These are phyloP conservation scores for Acanthiza pusilla DNA, from an alignment of 2,797 vertebrate genomes.

Conservation along the genomic window DNA sequence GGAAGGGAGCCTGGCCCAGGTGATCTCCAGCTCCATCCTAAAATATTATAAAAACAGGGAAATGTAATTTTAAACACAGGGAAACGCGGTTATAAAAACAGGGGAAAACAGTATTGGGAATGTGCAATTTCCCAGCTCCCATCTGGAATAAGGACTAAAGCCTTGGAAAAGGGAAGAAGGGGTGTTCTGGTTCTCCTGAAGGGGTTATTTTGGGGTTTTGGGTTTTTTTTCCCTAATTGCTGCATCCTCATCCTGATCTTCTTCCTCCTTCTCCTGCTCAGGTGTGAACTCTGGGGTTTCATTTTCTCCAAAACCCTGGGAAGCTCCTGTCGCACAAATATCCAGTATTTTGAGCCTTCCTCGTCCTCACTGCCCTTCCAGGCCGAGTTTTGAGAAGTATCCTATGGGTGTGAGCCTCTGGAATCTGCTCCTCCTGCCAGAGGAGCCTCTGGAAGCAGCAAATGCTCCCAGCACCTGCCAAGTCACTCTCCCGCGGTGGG, in stretches of 20 bases:
- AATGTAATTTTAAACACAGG: accelerated
- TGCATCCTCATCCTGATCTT: background rate
- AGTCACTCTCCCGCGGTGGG: background rate
- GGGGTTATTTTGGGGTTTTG: accelerated
- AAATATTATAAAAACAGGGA: background rate
- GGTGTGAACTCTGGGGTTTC: accelerated
- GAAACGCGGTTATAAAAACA: accelerated
- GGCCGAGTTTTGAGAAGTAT: background rate
- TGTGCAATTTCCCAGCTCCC: background rate
- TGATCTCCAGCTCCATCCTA: background rate
- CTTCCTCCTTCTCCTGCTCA: background rate
- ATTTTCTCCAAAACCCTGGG: background rate
- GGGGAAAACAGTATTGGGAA: accelerated
- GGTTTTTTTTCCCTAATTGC: accelerated
- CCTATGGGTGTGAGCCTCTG: background rate
- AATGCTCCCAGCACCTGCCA: constrained; percentile 1
- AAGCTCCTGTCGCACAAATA: background rate
- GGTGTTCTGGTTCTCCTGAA: accelerated
- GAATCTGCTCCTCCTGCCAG: background rate
- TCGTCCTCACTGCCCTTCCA: background rate
- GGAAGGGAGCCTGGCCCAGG: background rate
- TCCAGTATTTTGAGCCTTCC: background rate
- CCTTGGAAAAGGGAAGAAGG: background rate
- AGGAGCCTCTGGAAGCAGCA: background rate
- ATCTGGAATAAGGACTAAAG: background rate